Conservation (phyloP, 2,888 invertebrate genomes). For the Matsumyia berberina region DNA sequence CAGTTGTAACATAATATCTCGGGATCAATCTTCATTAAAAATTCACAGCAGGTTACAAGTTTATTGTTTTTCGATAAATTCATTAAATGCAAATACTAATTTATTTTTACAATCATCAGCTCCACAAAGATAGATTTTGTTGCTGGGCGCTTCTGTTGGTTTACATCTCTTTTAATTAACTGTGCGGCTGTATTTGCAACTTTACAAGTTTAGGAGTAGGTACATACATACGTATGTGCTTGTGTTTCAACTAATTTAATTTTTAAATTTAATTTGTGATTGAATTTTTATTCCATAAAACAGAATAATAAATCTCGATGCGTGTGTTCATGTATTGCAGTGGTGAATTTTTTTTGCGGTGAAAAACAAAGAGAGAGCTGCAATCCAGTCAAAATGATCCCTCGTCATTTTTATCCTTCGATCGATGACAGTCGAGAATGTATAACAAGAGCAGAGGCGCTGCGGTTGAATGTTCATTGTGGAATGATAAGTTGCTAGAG, state of each 20-base stretch:
- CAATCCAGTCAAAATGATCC: not conserved
- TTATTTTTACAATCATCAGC: conserved; percentile 47
- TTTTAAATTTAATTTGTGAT: too few relatives aligned
- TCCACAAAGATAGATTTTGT: not conserved
- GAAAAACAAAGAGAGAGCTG: not conserved
- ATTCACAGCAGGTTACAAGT: conserved; percentile 66
- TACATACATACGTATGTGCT: too few relatives aligned
- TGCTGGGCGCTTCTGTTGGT: not conserved
- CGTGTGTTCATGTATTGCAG: not conserved
- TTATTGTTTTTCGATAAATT: conserved; percentile 76
- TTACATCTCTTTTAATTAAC: not conserved
- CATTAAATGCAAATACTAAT: conserved; percentile 67
- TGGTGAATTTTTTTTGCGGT: not conserved
- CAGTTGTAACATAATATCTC: conserved; percentile 37
- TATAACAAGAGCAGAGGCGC: not conserved
- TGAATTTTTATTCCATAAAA: too few relatives aligned
- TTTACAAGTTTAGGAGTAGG: not conserved
- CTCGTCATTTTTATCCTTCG: not conserved
- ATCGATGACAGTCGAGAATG: conserved; percentile 12
- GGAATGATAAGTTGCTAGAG: not conserved
- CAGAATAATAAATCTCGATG: too few relatives aligned
- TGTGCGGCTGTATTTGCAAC: not conserved
- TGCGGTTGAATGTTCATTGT: not conserved
- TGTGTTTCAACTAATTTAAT: not conserved
- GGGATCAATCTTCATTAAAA: conserved; percentile 73